Percentiles rank a stretch among this genome's conserved stretches.
phyloP scores from a whole-genome alignment of 2,797 vertebrate species.

The Buphagus erythrorhynchus region DNA sequence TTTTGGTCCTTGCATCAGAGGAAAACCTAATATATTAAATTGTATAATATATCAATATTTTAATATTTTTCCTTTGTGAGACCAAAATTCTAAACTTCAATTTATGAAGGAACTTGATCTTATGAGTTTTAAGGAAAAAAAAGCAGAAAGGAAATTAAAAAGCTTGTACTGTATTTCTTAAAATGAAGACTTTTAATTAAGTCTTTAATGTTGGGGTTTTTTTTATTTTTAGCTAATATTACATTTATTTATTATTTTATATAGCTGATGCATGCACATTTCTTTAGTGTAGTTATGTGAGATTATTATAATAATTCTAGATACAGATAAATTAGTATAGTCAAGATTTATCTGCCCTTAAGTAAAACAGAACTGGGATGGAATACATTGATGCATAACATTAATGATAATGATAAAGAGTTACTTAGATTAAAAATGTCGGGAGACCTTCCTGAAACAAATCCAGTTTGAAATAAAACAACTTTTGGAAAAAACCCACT shows the following conservation, averaged over 20 bases:
- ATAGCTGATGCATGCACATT: not conserved
- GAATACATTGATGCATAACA: not conserved
- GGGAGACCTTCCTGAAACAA: not conserved
- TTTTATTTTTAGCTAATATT: not conserved
- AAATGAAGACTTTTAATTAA: not conserved
- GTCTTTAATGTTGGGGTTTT: not conserved
- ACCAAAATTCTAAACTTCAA: not conserved
- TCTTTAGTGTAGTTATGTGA: not conserved
- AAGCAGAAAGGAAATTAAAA: not conserved
- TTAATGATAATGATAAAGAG: not conserved
- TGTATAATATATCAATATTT: not conserved
- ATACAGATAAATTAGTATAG: not conserved
- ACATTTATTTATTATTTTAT: not conserved
- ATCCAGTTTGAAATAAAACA: not conserved
- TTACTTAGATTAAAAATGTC: not conserved
- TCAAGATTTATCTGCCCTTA: not conserved
- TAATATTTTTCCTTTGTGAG: not conserved
- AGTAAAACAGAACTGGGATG: not conserved
- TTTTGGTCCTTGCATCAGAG: not conserved
- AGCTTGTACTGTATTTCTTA: not conserved
- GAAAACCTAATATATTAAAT: not conserved
- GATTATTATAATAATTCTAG: not conserved
- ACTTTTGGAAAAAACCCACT: rapidly evolving
- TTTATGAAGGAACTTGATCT: not conserved
- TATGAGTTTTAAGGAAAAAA: not conserved